A percentile compares a stretch with the other conserved stretches of the same genome.
phyloP scores from a whole-genome alignment of 2,797 vertebrate species.

The Protosalanx chinensis region DNA sequence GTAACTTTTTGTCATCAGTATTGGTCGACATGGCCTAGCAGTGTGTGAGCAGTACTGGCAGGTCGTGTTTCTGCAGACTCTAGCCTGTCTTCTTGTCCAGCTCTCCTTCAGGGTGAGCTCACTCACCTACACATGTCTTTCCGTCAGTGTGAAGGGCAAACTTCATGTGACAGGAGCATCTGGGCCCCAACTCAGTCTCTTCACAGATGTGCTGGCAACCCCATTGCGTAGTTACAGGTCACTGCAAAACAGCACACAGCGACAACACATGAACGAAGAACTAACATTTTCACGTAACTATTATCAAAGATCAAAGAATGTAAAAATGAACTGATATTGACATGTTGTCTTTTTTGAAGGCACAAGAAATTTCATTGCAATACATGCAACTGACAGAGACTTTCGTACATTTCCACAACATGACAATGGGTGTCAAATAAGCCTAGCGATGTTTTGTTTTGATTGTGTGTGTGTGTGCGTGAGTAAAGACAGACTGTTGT shows the following conservation, averaged over 20 bases:
- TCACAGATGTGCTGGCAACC: conserved; percentile 98
- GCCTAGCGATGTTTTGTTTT: conserved; percentile 2
- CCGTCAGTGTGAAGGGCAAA: conserved; percentile 92
- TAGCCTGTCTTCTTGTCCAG: conserved; percentile 38
- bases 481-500: conserved; percentile 12
- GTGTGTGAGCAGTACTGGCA: conserved; percentile 20
- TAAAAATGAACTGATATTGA: no score
- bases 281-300: neutral
- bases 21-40: conserved; percentile 36
- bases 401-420: neutral
- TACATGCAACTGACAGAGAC: neutral
- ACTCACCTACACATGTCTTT: conserved; percentile 98
- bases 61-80: conserved; percentile 24
- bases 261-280: conserved; percentile 25
- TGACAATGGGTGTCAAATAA: neutral
- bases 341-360: no score
- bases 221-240: conserved; percentile 98
- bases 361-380: no score
- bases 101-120: conserved; percentile 42
- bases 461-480: conserved; percentile 21
- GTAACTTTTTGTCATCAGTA: neutral
- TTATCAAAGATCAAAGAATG: no score
- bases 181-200: conserved; percentile 92
- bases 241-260: conserved; percentile 71
- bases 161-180: conserved; percentile 95